phyloP scores from a whole-genome alignment of 2,888 invertebrate genomes.

The Diarsia brunnea region DNA sequence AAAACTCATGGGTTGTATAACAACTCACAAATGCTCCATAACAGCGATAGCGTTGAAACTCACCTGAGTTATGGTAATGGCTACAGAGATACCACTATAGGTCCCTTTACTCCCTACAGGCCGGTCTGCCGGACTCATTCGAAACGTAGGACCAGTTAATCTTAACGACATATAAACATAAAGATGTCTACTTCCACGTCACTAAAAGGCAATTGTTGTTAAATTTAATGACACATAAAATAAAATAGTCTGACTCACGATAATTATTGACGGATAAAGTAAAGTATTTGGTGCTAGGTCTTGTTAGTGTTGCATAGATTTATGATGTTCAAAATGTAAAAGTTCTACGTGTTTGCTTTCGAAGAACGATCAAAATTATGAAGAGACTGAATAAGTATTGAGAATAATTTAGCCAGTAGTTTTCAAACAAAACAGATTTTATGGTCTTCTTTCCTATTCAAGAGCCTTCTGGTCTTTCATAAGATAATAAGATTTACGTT shows the following conservation, averaged over 20 bases:
- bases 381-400: not conserved
- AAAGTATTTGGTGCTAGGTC: slow-evolving; percentile 63
- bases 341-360: not conserved
- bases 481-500: not conserved
- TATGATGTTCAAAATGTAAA: slow-evolving; percentile 5
- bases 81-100: slow-evolving; percentile 65
- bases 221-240: slow-evolving; percentile 88
- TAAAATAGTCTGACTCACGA: slow-evolving; percentile 82
- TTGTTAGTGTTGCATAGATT: slow-evolving; percentile 42
- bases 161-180: slow-evolving; percentile 87
- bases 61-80: slow-evolving; percentile 82
- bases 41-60: slow-evolving; percentile 69
- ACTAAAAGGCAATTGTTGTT: slow-evolving; percentile 89
- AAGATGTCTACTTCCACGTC: slow-evolving; percentile 85
- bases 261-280: slow-evolving; percentile 78
- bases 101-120: slow-evolving; percentile 34
- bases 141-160: slow-evolving; percentile 79
- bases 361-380: not conserved
- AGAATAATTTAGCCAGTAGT: not conserved
- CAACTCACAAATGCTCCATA: slow-evolving; percentile 62
- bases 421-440: not conserved
- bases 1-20: slow-evolving; percentile 51
- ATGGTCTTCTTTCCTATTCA: not conserved
- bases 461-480: not conserved
- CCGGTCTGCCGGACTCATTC: slow-evolving; percentile 59